phyloP scores from a whole-genome alignment of 1,140 invertebrate genomes.

The Tetraneura akinire region DNA sequence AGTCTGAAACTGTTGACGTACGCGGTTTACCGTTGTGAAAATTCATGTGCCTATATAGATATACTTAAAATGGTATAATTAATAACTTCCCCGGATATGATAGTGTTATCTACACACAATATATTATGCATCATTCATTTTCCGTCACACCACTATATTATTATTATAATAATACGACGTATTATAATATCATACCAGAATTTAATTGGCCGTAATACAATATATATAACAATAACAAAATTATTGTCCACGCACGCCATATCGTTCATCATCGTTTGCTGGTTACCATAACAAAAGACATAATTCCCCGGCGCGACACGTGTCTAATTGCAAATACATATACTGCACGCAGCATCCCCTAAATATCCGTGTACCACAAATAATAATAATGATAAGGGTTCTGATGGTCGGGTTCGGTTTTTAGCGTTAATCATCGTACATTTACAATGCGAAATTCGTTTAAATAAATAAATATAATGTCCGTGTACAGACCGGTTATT shows the following conservation, averaged over 20 bases:
- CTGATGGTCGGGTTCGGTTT: not conserved
- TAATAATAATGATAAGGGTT: too few species aligned
- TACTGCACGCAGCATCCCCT: not conserved
- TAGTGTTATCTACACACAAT: too few species aligned
- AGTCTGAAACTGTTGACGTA: too few species aligned
- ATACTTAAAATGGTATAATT: too few species aligned
- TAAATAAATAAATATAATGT: too few species aligned
- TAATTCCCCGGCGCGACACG: conserved; percentile 31
- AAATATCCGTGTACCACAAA: conserved; percentile 28
- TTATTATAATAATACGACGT: not conserved
- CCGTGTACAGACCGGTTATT: too few species aligned
- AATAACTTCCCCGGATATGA: too few species aligned
- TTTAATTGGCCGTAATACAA: conserved; percentile 43
- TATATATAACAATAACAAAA: conserved; percentile 35
- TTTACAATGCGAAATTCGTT: not conserved
- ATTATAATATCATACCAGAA: conserved; percentile 5
- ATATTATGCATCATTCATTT: conserved; percentile 45
- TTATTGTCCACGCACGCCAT: conserved; percentile 28
- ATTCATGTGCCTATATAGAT: not conserved
- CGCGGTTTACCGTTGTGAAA: too few species aligned
- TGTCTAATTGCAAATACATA: conserved; percentile 37
- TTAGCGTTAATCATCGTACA: not conserved
- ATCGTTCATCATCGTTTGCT: conserved; percentile 47
- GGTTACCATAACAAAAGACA: conserved; percentile 48
- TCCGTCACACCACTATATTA: not conserved